Base-by-base conservation (phyloP, 2,888 invertebrate genomes). In the Acleris cristana region DNA sequence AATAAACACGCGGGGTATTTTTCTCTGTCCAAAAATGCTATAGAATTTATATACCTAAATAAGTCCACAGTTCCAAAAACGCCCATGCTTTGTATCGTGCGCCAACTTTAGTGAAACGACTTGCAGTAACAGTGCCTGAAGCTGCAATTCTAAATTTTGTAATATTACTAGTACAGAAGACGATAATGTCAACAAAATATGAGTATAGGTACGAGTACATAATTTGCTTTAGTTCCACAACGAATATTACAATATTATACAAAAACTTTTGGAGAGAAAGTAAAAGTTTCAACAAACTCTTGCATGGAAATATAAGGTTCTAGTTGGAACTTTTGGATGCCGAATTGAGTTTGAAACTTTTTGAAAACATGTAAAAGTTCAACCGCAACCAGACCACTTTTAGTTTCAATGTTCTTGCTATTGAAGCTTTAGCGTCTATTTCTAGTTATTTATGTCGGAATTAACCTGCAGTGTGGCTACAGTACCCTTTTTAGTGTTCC, bases 291-390 rank as follows among this genome's bases (percentile, higher is more conserved):
- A 14, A 44, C 21, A 45, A 57, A 34, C 7, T 44, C 34, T 61
- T 40, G 26, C 61, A 56, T 55, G 49, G 54, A 60, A 64, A 49
- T 65, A 40, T 19, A 65, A 60, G 60, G 59, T 45, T 56, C 56
- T 61, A 53, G 67, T 63, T 63, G 49, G 19, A 63, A 67, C 55
- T 48, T 58, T 54, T 63, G 49, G 19, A 63, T 63, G 57, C 58
- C 53, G 67, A 63, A 67, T 67, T 26, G 63, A 57, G 62, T 63
- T 67, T 53, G 23, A 53, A 67, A 67, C 62, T 67, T 63, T 67
- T 58, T 54, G 58, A 48, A 49, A 63, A 58, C 67, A 53, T 67
- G 67, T 67, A 40, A 53, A 67, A 58, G 58, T 67, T 63, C 21
- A 52, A 66, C 66, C 61, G 52, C 61, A 66, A 18, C 61, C 21